Evolutionary conservation across 1,140 invertebrate species (phyloP).

Genomic region (Saxidomus purpurata): DNA sequence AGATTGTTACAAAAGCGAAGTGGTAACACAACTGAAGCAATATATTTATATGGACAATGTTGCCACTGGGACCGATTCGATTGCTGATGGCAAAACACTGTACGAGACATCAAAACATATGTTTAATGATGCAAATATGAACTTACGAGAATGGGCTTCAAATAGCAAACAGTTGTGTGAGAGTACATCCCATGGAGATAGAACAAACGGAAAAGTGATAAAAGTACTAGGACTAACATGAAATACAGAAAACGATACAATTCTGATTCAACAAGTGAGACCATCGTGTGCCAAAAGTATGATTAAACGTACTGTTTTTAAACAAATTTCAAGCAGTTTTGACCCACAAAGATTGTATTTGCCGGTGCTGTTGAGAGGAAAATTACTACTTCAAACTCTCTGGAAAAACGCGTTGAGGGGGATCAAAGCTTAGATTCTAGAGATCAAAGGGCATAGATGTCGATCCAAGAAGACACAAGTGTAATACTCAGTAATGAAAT

Average conservation of each 20-base stretch:
- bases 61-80: conserved; percentile 36
- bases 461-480: background rate
- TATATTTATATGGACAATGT: background rate
- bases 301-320: background rate
- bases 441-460: background rate
- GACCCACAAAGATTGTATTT: background rate
- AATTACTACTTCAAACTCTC: background rate
- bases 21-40: background rate
- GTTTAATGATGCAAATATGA: conserved; percentile 59
- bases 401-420: too few relatives aligned
- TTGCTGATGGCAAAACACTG: background rate
- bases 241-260: conserved; percentile 4
- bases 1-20: background rate
- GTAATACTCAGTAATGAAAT: background rate
- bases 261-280: background rate
- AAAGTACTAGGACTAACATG: conserved; percentile 43
- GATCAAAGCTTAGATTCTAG: too few relatives aligned
- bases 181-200: background rate
- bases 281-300: background rate
- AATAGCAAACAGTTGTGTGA: background rate
- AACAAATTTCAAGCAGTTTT: background rate
- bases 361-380: conserved; percentile 5
- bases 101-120: conserved; percentile 37
- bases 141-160: background rate
- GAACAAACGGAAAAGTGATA: background rate